Conservation (phyloP, 2,113 vertebrate species). For the Procavia capensis region DNA sequence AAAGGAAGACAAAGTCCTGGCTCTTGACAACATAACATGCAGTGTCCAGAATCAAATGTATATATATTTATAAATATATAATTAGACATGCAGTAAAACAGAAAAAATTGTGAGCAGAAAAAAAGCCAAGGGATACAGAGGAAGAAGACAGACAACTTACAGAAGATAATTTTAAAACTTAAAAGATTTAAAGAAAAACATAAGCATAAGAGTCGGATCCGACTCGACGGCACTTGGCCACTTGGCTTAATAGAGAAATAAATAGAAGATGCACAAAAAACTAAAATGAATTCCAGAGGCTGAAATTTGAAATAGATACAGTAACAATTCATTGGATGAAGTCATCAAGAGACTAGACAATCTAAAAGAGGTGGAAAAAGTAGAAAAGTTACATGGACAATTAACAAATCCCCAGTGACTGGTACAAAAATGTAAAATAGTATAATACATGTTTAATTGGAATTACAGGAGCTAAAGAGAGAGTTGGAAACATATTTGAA, state of each 20-base stretch:
- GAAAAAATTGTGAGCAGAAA: background rate
- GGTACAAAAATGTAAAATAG: background rate
- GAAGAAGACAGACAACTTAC: background rate
- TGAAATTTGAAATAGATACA: background rate
- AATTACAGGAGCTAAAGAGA: background rate
- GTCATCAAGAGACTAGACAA: background rate
- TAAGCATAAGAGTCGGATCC: no score
- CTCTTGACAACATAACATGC: background rate
- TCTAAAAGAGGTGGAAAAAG: background rate
- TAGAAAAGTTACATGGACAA: background rate
- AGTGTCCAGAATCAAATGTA: background rate
- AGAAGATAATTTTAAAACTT: background rate
- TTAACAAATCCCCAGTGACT: background rate
- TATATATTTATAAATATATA: no score
- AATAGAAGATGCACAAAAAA: background rate
- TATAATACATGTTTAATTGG: background rate
- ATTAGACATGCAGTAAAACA: background rate
- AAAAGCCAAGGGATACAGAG: background rate
- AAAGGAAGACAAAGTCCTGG: background rate
- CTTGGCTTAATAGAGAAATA: background rate
- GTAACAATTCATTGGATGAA: background rate
- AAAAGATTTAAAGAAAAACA: background rate
- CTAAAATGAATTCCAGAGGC: background rate
- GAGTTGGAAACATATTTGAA: background rate
- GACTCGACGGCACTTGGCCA: no score